Percentiles rank a stretch among this genome's conserved stretches.
phyloP scores from a whole-genome alignment of 2,113 vertebrate species.

The Clinocottus analis region DNA sequence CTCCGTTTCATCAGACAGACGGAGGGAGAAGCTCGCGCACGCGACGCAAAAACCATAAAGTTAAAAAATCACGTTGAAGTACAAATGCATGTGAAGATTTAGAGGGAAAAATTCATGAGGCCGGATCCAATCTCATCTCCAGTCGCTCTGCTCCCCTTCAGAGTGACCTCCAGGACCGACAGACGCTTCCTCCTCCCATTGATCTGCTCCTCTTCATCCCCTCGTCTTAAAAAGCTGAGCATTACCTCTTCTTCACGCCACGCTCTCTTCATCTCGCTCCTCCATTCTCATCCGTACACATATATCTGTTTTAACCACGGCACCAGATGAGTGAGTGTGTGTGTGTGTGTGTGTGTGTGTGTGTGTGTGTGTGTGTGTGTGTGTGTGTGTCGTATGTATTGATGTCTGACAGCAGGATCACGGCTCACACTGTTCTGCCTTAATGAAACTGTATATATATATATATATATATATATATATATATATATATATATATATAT shows the following conservation, averaged over 20 bases:
- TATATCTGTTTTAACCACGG: constrained; percentile 22
- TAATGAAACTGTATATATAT: constrained; percentile 31
- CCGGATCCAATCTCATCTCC: constrained; percentile 20
- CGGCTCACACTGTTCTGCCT: neutral
- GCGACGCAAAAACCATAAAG: neutral
- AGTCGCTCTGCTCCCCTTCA: constrained; percentile 22
- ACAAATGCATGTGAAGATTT: constrained; percentile 15
- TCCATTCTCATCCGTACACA: neutral
- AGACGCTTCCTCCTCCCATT: constrained; percentile 1
- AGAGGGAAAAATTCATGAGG: constrained; percentile 30
- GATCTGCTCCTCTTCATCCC: constrained; percentile 4
- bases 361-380: constrained; percentile 13
- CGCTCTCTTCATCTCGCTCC: constrained; percentile 1
- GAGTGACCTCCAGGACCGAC: constrained; percentile 27
- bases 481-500: too few species aligned
- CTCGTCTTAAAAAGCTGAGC: constrained; percentile 27
- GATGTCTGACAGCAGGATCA: constrained; percentile 32
- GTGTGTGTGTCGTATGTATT: constrained; percentile 14
- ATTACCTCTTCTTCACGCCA: constrained; percentile 9
- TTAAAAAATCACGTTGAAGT: constrained; percentile 15
- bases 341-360: constrained; percentile 28
- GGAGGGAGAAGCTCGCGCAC: neutral
- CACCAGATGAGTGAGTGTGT: constrained; percentile 2
- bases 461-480: too few species aligned
- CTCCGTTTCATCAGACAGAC: constrained; percentile 6